phyloP scores from a whole-genome alignment of 2,888 invertebrate species.

The Cephus runcator region DNA sequence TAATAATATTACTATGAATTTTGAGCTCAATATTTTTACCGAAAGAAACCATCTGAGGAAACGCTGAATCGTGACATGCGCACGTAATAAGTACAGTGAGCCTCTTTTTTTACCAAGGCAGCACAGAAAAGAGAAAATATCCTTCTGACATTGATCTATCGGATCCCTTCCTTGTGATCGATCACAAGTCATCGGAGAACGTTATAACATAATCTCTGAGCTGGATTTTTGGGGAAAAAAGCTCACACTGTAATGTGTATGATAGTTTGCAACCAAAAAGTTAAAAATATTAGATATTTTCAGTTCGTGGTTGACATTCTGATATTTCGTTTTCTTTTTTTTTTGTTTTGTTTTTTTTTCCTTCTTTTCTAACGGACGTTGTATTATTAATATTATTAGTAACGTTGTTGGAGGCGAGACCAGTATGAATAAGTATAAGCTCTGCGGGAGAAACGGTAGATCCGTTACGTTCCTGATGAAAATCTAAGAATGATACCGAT shows the following conservation, averaged over 20 bases:
- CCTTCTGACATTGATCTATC: background rate
- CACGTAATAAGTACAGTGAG: constrained; percentile 12
- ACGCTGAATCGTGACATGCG: constrained; percentile 20
- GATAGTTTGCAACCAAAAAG: constrained; percentile 40
- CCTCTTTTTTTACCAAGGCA: background rate
- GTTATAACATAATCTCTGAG: background rate
- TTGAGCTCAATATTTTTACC: constrained; percentile 44
- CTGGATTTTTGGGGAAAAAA: background rate
- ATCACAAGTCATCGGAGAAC: background rate
- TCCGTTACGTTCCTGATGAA: background rate
- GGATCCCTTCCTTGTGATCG: background rate
- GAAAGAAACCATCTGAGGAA: constrained; percentile 21
- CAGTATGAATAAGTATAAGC: background rate
- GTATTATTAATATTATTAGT: constrained; percentile 40
- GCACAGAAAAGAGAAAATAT: background rate
- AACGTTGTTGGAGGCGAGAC: constrained; percentile 32
- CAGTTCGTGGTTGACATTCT: constrained; percentile 35
- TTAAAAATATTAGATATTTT: constrained; percentile 30
- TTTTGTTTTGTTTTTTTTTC: constrained; percentile 24
- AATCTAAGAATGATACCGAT: background rate
- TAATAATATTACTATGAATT: constrained; percentile 33
- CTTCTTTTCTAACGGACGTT: constrained; percentile 27
- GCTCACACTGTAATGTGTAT: constrained; percentile 20
- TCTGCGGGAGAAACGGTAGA: constrained; percentile 1
- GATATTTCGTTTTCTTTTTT: constrained; percentile 17